Percentiles rank a stretch among this genome's conserved stretches.
These are phyloP conservation scores for Orius laevigatus DNA, from an alignment of 1,140 invertebrate species.

Conservation along the genomic window DNA sequence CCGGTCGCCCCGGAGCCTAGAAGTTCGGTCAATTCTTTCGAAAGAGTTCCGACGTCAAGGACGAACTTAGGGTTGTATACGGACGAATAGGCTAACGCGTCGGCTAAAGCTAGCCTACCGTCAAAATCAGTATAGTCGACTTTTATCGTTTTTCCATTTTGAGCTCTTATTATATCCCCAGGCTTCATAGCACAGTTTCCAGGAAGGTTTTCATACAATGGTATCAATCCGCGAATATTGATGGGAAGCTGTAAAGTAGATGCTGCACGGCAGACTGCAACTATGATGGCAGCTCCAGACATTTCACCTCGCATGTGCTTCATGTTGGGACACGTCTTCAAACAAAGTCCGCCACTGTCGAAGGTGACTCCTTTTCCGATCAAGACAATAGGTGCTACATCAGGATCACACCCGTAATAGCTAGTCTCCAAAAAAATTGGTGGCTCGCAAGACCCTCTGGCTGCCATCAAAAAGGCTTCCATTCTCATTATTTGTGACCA, in stretches of 20 bases:
- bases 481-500: conserved; percentile 44
- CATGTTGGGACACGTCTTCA: conserved; percentile 39
- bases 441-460: conserved; percentile 41
- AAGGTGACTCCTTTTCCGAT: conserved; percentile 45
- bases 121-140: conserved; percentile 50
- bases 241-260: conserved; percentile 36
- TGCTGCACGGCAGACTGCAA: conserved; percentile 34
- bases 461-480: conserved; percentile 42
- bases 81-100: conserved; percentile 43
- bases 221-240: conserved; percentile 36
- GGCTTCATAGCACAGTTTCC: conserved; percentile 41
- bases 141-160: conserved; percentile 47
- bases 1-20: conserved; percentile 37
- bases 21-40: conserved; percentile 35
- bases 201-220: conserved; percentile 47
- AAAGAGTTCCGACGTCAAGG: conserved; percentile 45
- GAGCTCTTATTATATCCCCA: conserved; percentile 43
- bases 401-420: conserved; percentile 30
- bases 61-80: conserved; percentile 40
- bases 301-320: conserved; percentile 47
- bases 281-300: conserved; percentile 46
- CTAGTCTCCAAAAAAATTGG: conserved; percentile 42
- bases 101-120: conserved; percentile 43
- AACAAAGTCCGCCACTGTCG: conserved; percentile 46
- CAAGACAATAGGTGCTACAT: conserved; percentile 27